phyloP scores from a whole-genome alignment of 2,888 invertebrate genomes.

The Himalopsyche tibetana region DNA sequence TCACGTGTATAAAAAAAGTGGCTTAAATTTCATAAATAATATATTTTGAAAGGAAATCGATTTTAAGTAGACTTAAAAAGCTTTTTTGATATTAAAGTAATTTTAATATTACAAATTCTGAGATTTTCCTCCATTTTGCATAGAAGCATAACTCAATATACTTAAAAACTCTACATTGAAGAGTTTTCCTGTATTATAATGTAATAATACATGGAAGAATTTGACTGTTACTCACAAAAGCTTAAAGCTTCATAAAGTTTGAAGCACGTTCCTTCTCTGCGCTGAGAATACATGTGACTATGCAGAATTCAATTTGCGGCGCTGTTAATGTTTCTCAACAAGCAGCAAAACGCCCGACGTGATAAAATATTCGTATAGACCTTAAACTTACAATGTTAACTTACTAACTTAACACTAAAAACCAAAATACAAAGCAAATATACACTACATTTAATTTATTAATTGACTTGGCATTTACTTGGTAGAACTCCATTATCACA shows the following conservation, averaged over 20 bases:
- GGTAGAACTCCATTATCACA: too few relatives aligned
- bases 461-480: too few relatives aligned
- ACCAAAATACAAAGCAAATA: too few relatives aligned
- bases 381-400: too few relatives aligned
- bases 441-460: too few relatives aligned
- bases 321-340: neutral
- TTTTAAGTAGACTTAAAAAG: too few relatives aligned
- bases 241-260: conserved; percentile 11
- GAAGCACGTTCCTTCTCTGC: neutral
- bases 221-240: conserved; percentile 19
- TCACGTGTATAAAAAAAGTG: too few relatives aligned
- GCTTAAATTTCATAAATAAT: too few relatives aligned
- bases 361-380: too few relatives aligned
- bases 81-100: neutral
- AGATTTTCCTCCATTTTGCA: neutral
- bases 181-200: conserved; percentile 9
- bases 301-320: conserved; percentile 22
- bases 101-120: neutral
- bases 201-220: neutral
- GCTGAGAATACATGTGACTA: neutral
- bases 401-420: too few relatives aligned
- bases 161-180: neutral
- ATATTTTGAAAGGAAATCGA: too few relatives aligned
- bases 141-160: neutral
- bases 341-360: neutral